A percentile compares a stretch with the other conserved stretches of the same genome.
These are phyloP conservation scores for Cepaea hortensis DNA, from an alignment of 2,888 invertebrate species.

Conservation along the genomic window DNA sequence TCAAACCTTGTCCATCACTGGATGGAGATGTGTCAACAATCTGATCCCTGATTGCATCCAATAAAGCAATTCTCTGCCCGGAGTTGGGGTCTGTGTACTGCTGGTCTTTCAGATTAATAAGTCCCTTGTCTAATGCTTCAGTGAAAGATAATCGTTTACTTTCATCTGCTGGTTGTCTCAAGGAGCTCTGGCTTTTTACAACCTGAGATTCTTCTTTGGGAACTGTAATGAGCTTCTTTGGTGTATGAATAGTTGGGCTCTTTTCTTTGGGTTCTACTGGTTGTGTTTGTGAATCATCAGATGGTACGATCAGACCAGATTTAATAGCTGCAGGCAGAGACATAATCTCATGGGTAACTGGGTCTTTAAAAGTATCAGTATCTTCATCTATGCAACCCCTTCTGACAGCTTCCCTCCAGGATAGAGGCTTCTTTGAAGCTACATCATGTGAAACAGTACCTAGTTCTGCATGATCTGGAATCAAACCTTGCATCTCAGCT, in stretches of 20 bases:
- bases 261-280: constrained; percentile 38
- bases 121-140: constrained; percentile 89
- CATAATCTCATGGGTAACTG: constrained; percentile 68
- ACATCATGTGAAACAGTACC: not conserved
- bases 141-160: constrained; percentile 74
- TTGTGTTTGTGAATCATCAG: constrained; percentile 47
- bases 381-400: constrained; percentile 81
- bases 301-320: constrained; percentile 85
- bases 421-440: constrained; percentile 25
- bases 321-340: constrained; percentile 78
- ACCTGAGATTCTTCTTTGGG: constrained; percentile 23
- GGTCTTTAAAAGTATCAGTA: constrained; percentile 82
- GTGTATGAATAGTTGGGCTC: constrained; percentile 47
- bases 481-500: constrained; percentile 80
- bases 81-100: constrained; percentile 78
- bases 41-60: constrained; percentile 85
- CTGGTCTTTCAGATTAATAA: constrained; percentile 78
- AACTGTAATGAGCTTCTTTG: constrained; percentile 11
- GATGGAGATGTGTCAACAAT: constrained; percentile 59
- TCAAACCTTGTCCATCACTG: constrained; percentile 54
- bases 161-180: constrained; percentile 48
- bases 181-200: constrained; percentile 42
- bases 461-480: constrained; percentile 58
- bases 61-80: constrained; percentile 87
- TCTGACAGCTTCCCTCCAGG: constrained; percentile 81